These are phyloP conservation scores for Epistrophella euchroma DNA, from an alignment of 2,888 invertebrate genomes.

Conservation along the genomic window DNA sequence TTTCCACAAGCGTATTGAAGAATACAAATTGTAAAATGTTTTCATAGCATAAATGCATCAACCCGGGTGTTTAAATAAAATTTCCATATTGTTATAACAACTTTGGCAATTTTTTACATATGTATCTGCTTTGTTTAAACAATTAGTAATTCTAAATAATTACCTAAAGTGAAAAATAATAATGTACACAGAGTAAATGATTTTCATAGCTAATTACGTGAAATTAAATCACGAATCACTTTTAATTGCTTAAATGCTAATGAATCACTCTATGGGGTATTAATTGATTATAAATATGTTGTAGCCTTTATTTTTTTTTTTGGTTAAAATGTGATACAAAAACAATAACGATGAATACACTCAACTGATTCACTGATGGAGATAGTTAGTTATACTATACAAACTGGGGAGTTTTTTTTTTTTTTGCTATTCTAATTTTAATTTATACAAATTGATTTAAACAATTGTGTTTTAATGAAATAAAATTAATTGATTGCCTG, in stretches of 20 bases:
- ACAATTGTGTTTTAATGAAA: not conserved
- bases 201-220: slow-evolving; percentile 52
- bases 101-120: not conserved
- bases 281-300: slow-evolving; percentile 26
- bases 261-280: slow-evolving; percentile 33
- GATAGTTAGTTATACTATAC: not conserved
- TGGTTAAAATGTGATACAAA: not conserved
- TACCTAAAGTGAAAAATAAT: slow-evolving; percentile 13
- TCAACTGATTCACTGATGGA: not conserved
- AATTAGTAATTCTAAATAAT: slow-evolving; percentile 32
- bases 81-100: not conserved
- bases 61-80: slow-evolving; percentile 18
- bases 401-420: not conserved
- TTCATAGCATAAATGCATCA: not conserved
- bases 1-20: too few relatives aligned
- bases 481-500: not conserved
- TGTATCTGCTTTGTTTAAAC: not conserved
- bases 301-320: not conserved
- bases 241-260: slow-evolving; percentile 56
- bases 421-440: not conserved
- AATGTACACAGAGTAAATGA: slow-evolving; percentile 19
- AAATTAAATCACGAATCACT: slow-evolving; percentile 40
- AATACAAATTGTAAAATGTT: not conserved
- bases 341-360: not conserved
- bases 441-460: not conserved